Base-by-base conservation (phyloP, 1,140 invertebrate genomes). In the Hylaeus anthracinus region DNA sequence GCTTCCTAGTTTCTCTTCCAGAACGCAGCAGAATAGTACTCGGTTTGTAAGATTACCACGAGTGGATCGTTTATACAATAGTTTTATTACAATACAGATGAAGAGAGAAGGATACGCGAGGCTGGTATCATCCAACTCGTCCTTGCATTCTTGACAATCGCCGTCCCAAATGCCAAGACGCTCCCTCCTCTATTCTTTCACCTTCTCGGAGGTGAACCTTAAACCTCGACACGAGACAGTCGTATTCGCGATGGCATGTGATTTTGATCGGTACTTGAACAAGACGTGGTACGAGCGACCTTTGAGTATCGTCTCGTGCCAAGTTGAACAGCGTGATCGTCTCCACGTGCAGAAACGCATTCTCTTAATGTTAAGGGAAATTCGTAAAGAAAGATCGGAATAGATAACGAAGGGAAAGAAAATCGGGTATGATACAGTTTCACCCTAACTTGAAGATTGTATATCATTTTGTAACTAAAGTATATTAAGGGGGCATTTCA, bases 131-230 rank as follows among this genome's bases (percentile, higher is more conserved):
- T 14, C 53, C 67, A 37, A 71, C 51, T 10, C 39, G 81, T 82
- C 85, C 85, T 83, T 86, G 85, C 85, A 86, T 86, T 86, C 84
- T 67, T 63, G 58, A 79, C 85, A 64, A 86, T 82, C 80, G 80
- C 72, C 70, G 77, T 76, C 76, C 84, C 77, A 87, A 87, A 87
- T 87, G 85, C 81, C 85, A 87, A 72, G 70, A 83, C 85, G 85
- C 84, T 86, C 85, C 85, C 70, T 83, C 72, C 72, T 83, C 64
- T 78, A 61, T 71, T 77, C 75, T 81, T 86, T 86, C 72, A 76
- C 76, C 72, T 72, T 79, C 72, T 39, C 64, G 43, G 55, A 65
- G 63, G 67, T 82, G 72, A 79, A 66, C 66, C 66, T 64, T 60
- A 75, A 83, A 80, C 75, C 60, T n/a, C 39, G 53, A 55, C 61